Conservation (phyloP, 2,888 invertebrate species). For the Drosophila ustulata region DNA sequence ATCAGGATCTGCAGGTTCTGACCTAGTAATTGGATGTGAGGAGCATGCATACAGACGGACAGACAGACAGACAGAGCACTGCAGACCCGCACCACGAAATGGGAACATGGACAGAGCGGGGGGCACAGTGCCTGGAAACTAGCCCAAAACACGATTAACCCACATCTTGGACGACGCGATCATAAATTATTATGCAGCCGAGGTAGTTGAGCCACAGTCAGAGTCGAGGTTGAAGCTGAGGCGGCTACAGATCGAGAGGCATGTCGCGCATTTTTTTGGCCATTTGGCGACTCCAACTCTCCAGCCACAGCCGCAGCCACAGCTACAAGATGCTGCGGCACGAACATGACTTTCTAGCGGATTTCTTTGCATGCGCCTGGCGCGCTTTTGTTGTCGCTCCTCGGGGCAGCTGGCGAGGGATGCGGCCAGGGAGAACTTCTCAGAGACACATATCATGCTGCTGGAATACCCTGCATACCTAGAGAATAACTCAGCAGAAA, state of each 20-base stretch:
- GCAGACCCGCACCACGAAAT: slow-evolving; percentile 32
- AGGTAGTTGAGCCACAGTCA: slow-evolving; percentile 38
- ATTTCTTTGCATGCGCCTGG: slow-evolving; percentile 76
- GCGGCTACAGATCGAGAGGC: slow-evolving; percentile 43
- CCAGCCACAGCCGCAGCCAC: slow-evolving; percentile 26
- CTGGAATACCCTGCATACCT: slow-evolving; percentile 12
- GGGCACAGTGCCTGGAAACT: slow-evolving; percentile 65
- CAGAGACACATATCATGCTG: slow-evolving; percentile 50
- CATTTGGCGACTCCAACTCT: slow-evolving; percentile 51
- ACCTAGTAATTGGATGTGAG: slow-evolving; percentile 77
- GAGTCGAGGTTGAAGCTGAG: slow-evolving; percentile 18
- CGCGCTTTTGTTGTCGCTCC: slow-evolving; percentile 67
- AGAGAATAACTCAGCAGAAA: not conserved
- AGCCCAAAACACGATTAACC: slow-evolving; percentile 85
- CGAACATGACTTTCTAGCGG: slow-evolving; percentile 82
- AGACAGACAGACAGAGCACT: slow-evolving; percentile 6
- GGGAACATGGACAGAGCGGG: slow-evolving; percentile 9
- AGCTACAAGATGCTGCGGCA: slow-evolving; percentile 59
- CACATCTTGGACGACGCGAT: slow-evolving; percentile 85
- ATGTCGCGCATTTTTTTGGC: slow-evolving; percentile 61
- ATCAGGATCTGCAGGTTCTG: slow-evolving; percentile 81
- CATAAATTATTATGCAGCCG: slow-evolving; percentile 85
- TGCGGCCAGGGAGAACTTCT: slow-evolving; percentile 5
- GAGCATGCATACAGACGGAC: slow-evolving; percentile 52
- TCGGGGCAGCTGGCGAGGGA: slow-evolving; percentile 24